phyloP scores from a whole-genome alignment of 2,797 vertebrate species.

The Catostomus latipinnis region DNA sequence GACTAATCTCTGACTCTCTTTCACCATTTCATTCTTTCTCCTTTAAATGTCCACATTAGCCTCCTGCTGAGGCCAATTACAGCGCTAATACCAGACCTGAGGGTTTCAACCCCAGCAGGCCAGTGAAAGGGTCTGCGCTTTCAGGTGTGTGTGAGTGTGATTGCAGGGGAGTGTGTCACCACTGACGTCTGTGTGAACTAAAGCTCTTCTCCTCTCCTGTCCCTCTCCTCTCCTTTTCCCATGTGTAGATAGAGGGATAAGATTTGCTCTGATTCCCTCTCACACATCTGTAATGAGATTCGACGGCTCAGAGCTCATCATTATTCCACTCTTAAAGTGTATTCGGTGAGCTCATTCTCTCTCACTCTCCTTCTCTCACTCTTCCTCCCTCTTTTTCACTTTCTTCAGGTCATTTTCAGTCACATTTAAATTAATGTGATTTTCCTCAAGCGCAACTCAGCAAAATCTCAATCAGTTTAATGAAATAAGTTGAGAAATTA shows the following conservation, averaged over 20 bases:
- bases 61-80: conserved; percentile 50
- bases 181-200: conserved; percentile 28
- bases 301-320: conserved; percentile 50
- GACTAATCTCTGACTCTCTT: conserved; percentile 33
- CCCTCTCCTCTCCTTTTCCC: background rate
- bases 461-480: conserved; percentile 39
- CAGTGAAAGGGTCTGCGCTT: background rate
- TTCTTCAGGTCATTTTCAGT: conserved; percentile 49
- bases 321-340: conserved; percentile 55
- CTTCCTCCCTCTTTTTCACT: background rate
- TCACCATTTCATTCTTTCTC: background rate
- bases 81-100: conserved; percentile 30
- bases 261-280: conserved; percentile 32
- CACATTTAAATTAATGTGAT: conserved; percentile 50
- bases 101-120: conserved; percentile 16
- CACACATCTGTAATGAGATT: conserved; percentile 43
- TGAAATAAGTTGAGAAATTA: conserved; percentile 35
- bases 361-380: background rate
- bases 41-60: conserved; percentile 27
- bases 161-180: conserved; percentile 13
- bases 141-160: conserved; percentile 24
- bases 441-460: conserved; percentile 39
- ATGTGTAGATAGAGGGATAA: conserved; percentile 45
- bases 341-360: conserved; percentile 51
- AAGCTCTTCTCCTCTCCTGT: background rate